Evolutionary conservation across 92 coral and sea anemone species (phyloP).

Genomic region (Pocillopora grandis): DNA sequence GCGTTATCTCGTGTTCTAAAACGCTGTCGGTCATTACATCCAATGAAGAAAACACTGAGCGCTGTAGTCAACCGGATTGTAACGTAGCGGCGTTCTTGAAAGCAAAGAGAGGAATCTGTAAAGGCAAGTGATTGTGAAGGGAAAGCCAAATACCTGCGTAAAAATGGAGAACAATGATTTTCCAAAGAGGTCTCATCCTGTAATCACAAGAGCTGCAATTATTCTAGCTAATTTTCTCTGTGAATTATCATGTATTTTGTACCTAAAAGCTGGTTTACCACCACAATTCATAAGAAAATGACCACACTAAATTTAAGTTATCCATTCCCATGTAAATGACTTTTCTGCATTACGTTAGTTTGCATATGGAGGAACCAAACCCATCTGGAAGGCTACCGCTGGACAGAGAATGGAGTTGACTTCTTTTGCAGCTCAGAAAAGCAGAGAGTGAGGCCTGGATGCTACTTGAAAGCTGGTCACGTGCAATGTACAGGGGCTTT

Average conservation of each 20-base stretch:
- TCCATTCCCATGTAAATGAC: no score
- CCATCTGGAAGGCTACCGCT: constrained; percentile 20
- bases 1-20: constrained; percentile 19
- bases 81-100: constrained; percentile 10
- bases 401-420: constrained; percentile 50
- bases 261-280: no score
- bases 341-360: neutral
- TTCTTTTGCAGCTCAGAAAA: constrained; percentile 32
- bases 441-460: constrained; percentile 26
- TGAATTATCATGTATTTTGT: no score
- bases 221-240: no score
- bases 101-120: constrained; percentile 4
- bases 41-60: neutral
- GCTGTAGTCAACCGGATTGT: constrained; percentile 4
- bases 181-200: no score
- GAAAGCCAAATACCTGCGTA: no score
- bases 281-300: no score
- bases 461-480: constrained; percentile 15
- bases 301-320: neutral
- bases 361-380: constrained; percentile 42
- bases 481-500: constrained; percentile 54
- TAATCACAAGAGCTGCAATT: no score
- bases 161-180: no score
- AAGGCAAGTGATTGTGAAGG: constrained; percentile 6
- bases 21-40: constrained; percentile 5